Evolutionary conservation across 2,888 invertebrate genomes (phyloP), one percentile per base, ranked within the genome.

Genomic region (Agrypnus murinus): DNA sequence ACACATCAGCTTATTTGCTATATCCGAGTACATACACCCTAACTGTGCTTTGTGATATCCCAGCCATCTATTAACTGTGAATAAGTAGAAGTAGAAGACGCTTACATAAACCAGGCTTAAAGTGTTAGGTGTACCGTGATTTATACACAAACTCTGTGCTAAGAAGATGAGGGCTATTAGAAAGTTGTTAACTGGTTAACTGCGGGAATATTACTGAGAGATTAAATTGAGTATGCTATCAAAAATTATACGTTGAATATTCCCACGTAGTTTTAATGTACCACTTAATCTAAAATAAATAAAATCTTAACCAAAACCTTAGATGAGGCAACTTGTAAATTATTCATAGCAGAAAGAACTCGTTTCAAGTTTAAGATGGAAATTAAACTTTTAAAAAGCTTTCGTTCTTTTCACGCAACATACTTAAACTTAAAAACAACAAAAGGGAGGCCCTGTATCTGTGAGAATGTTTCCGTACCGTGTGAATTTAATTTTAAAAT

Each of bases 311-410:
- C 55, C 38, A 15, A 55, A 55, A 36, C 36, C 32, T 36, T 36
- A 17, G 38, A 55, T 36, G 38, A 34, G 12, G 55, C 36, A 55
- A n/a, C 55, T 55, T 55, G 36, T 55, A 55, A 55, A 55, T 55
- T 55, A 55, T 55, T 55, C 55, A 55, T 55, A 55, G 38, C 55
- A 55, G 55, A 55, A 50, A 55, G 55, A 55, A 55, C 55, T 55
- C 55, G 55, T 55, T 55, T 55, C 55, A 55, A 55, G 55, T 55
- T 55, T 55, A 50, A 55, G 55, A 55, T 55, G 55, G 38, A 55
- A 55, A 55, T 55, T 55, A 55, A 55, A 55, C 55, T 55, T 55
- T 55, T 55, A 55, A 55, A 55, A 36, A 55, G 55, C 55, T 55
- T 55, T 55, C 36, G 15, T 55, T 55, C 31, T 36, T 55, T 55